Evolutionary conservation across 1,140 invertebrate species (phyloP).

Genomic region (Euura saliciscinereae): DNA sequence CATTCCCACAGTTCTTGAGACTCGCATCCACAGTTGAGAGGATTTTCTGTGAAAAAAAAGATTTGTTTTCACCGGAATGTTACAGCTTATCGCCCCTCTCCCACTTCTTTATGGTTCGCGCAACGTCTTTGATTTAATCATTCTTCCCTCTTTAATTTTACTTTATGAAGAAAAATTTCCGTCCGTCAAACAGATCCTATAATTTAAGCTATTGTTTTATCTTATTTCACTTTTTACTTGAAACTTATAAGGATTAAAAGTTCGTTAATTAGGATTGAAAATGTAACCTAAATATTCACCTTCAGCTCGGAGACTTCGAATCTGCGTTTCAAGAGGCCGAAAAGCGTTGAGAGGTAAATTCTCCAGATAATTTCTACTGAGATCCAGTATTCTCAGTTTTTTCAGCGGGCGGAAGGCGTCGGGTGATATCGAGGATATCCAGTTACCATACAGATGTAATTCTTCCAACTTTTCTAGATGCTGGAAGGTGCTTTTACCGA

Average conservation of each 20-base stretch:
- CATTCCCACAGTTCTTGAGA: conserved; percentile 81
- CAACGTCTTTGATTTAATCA: too few relatives aligned
- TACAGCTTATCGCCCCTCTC: background rate
- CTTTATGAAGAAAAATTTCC: background rate
- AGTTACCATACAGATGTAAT: conserved; percentile 75
- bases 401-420: conserved; percentile 74
- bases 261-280: background rate
- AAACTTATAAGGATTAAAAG: background rate
- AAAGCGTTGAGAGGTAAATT: conserved; percentile 73
- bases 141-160: background rate
- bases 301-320: conserved; percentile 70
- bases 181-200: background rate
- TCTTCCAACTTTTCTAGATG: conserved; percentile 70
- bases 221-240: background rate
- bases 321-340: conserved; percentile 72
- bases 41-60: conserved; percentile 70
- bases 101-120: background rate
- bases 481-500: conserved; percentile 72
- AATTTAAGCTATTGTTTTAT: background rate
- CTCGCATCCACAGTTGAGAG: conserved; percentile 77
- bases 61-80: conserved; percentile 12
- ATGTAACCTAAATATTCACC: conserved; percentile 59
- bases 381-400: conserved; percentile 72
- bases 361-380: conserved; percentile 79
- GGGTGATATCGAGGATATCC: conserved; percentile 70